Evolutionary conservation across 2,113 vertebrate species (phyloP).

Genomic region (Sorex araneus): DNA sequence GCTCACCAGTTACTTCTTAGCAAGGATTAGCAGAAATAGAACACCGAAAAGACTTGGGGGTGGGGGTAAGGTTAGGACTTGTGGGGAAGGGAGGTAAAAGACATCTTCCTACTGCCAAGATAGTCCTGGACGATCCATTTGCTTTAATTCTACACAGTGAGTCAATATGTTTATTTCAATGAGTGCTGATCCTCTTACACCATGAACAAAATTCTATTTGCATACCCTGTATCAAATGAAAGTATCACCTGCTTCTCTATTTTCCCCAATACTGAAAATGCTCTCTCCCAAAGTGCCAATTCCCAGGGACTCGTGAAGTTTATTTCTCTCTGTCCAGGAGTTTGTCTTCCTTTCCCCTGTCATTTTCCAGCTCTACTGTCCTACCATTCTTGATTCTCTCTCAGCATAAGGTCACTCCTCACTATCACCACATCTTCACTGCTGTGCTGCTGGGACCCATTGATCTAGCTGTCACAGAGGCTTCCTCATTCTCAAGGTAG

Average conservation of each 20-base stretch:
- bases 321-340: background rate
- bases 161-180: background rate
- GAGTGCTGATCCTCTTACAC: background rate
- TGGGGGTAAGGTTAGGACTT: constrained; percentile 36
- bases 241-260: background rate
- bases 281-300: background rate
- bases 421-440: no score
- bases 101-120: constrained; percentile 45
- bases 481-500: background rate
- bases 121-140: constrained; percentile 39
- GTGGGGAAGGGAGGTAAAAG: constrained; percentile 47
- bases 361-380: background rate
- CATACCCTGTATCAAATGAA: background rate
- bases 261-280: background rate
- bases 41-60: constrained; percentile 57
- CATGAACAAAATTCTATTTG: constrained; percentile 2
- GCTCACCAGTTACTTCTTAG: constrained; percentile 82
- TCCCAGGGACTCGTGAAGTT: background rate
- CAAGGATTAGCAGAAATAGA: constrained; percentile 84
- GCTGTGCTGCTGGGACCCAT: background rate
- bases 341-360: background rate
- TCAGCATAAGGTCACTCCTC: no score
- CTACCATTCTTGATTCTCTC: background rate
- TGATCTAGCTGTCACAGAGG: background rate
- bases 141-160: constrained; percentile 48